phyloP scores from a whole-genome alignment of 2,888 invertebrate genomes.

The Beris chalybata region DNA sequence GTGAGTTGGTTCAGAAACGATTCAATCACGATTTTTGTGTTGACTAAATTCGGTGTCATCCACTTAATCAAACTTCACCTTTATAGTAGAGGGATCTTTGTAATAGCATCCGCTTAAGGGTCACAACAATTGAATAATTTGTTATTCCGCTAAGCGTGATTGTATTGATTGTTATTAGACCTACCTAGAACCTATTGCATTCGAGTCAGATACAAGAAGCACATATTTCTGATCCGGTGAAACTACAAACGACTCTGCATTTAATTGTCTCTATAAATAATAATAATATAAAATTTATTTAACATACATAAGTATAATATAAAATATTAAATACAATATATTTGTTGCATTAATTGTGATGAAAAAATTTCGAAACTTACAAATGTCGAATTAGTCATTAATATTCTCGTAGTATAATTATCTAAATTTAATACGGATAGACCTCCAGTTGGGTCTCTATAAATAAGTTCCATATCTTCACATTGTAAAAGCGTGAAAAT shows the following conservation, averaged over 20 bases:
- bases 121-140: no score
- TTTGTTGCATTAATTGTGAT: background rate
- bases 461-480: slow-evolving; percentile 75
- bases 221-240: slow-evolving; percentile 79
- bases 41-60: no score
- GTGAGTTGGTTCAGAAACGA: no score
- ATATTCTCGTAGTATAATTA: slow-evolving; percentile 70
- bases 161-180: background rate
- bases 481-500: background rate
- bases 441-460: slow-evolving; percentile 75
- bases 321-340: background rate
- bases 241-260: slow-evolving; percentile 75
- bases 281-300: slow-evolving; percentile 38
- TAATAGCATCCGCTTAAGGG: no score
- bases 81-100: no score
- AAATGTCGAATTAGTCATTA: slow-evolving; percentile 81
- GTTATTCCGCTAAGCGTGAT: no score
- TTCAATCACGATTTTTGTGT: no score
- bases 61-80: no score
- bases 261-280: slow-evolving; percentile 71
- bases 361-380: slow-evolving; percentile 62
- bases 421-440: slow-evolving; percentile 77
- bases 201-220: slow-evolving; percentile 70
- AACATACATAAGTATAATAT: slow-evolving; percentile 13
- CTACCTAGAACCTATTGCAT: slow-evolving; percentile 50